Evolutionary conservation across 2,113 vertebrate genomes (phyloP).

Genomic region (Crotalus tigris): DNA sequence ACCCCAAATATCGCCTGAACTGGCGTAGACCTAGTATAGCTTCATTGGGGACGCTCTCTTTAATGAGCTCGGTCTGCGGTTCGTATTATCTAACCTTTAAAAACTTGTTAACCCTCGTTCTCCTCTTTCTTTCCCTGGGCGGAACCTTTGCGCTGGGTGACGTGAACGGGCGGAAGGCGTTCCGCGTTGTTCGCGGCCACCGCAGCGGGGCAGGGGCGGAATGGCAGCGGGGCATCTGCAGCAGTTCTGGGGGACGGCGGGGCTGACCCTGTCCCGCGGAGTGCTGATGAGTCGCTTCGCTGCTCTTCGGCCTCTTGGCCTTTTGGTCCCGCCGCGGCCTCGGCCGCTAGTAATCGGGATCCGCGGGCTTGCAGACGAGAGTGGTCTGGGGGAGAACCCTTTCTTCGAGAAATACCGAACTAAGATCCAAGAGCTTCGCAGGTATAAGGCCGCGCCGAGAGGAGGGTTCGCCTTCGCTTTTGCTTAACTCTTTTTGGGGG

Average conservation of each 20-base stretch:
- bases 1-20: not conserved
- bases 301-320: slow-evolving; percentile 74
- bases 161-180: not conserved
- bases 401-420: slow-evolving; percentile 85
- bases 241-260: slow-evolving; percentile 48
- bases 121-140: not conserved
- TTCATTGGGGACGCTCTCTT: not conserved
- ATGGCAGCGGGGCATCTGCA: slow-evolving; percentile 17
- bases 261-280: slow-evolving; percentile 78
- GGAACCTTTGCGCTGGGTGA: not conserved
- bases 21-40: not conserved
- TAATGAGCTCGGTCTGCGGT: not conserved
- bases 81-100: not conserved
- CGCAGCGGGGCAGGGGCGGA: accelerated
- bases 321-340: slow-evolving; percentile 72
- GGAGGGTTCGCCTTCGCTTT: accelerated
- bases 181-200: slow-evolving; percentile 33
- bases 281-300: slow-evolving; percentile 76
- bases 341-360: slow-evolving; percentile 33
- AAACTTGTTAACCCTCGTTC: not conserved
- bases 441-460: slow-evolving; percentile 60
- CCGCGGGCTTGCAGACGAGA: slow-evolving; percentile 30
- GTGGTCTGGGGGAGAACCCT: slow-evolving; percentile 80
- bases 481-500: no score
- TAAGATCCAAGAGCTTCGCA: slow-evolving; percentile 87